These are phyloP conservation scores for Tiliacea citrago DNA, from an alignment of 2,888 invertebrate genomes.

Conservation along the genomic window DNA sequence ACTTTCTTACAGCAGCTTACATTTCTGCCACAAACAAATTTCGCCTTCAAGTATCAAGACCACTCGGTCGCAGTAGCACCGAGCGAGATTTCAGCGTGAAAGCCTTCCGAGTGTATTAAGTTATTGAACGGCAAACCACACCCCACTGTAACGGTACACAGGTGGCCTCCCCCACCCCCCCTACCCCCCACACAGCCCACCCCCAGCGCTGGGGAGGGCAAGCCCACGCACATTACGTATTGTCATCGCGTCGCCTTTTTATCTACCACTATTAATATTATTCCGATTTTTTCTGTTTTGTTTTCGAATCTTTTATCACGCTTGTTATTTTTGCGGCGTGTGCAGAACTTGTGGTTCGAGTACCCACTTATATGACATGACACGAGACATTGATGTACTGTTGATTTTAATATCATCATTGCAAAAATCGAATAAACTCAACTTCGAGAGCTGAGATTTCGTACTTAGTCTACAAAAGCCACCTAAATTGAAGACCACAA, in stretches of 20 bases:
- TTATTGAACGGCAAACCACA: slow-evolving; percentile 91
- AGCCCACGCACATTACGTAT: slow-evolving; percentile 82
- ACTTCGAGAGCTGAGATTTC: background rate
- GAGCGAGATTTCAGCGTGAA: slow-evolving; percentile 90
- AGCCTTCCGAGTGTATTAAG: slow-evolving; percentile 91
- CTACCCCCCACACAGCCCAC: slow-evolving; percentile 67
- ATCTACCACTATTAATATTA: slow-evolving; percentile 68
- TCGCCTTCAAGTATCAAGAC: slow-evolving; percentile 74
- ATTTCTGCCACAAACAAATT: slow-evolving; percentile 4
- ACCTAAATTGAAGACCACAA: background rate
- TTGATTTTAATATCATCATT: slow-evolving; percentile 16
- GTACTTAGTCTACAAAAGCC: background rate
- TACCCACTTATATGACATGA: slow-evolving; percentile 35
- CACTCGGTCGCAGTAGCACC: slow-evolving; percentile 67
- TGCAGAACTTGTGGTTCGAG: slow-evolving; percentile 35
- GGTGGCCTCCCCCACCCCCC: slow-evolving; percentile 71
- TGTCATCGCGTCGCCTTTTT: slow-evolving; percentile 75
- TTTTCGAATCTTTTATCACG: slow-evolving; percentile 68
- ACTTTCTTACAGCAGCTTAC: background rate
- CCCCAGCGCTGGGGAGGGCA: slow-evolving; percentile 72
- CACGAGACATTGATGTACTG: slow-evolving; percentile 13
- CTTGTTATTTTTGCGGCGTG: slow-evolving; percentile 59
- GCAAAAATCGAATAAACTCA: slow-evolving; percentile 10
- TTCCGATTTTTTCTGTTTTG: slow-evolving; percentile 54
- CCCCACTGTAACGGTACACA: slow-evolving; percentile 88